A percentile compares a stretch with the other conserved stretches of the same genome.
These are phyloP conservation scores for Psettodes erumei DNA, from an alignment of 2,113 vertebrate species.

Conservation along the genomic window DNA sequence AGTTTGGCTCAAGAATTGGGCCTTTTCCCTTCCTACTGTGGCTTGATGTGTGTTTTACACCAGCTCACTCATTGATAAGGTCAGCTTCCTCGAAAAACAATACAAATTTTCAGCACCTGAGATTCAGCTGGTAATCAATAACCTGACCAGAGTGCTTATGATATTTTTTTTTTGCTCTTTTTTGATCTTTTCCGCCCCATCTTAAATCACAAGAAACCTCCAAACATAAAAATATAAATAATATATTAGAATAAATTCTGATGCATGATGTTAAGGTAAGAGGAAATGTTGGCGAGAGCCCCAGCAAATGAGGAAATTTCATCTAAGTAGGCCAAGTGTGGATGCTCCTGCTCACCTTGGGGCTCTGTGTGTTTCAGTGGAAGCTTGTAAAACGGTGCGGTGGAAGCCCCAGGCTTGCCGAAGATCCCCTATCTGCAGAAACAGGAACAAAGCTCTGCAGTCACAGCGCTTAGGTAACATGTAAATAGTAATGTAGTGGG, in stretches of 20 bases:
- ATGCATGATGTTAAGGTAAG: background rate
- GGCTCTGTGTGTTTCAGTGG: conserved; percentile 42
- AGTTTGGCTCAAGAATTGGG: conserved; percentile 13
- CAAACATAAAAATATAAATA: background rate
- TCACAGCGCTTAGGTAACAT: conserved; percentile 7
- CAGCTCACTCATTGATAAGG: background rate
- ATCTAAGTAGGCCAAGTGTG: conserved; percentile 47
- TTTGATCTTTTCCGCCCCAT: background rate
- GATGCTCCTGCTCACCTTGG: conserved; percentile 53
- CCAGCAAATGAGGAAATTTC: conserved; percentile 17
- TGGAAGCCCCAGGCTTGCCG: conserved; percentile 23
- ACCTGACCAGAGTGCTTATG: no score
- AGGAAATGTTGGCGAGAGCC: conserved; percentile 12
- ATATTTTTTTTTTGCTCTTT: no score
- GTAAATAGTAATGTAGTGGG: background rate
- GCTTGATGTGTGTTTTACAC: background rate
- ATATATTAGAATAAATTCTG: conserved; percentile 20
- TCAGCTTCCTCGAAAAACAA: background rate
- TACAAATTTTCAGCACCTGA: background rate
- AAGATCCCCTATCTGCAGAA: conserved; percentile 36
- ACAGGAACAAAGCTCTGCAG: conserved; percentile 26
- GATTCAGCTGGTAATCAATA: background rate
- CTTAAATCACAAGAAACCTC: conserved; percentile 2
- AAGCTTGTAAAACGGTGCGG: conserved; percentile 47
- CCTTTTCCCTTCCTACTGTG: background rate